These are phyloP conservation scores for Trissonchulus latispiculum DNA, from an alignment of 2,888 invertebrate species.

Conservation along the genomic window DNA sequence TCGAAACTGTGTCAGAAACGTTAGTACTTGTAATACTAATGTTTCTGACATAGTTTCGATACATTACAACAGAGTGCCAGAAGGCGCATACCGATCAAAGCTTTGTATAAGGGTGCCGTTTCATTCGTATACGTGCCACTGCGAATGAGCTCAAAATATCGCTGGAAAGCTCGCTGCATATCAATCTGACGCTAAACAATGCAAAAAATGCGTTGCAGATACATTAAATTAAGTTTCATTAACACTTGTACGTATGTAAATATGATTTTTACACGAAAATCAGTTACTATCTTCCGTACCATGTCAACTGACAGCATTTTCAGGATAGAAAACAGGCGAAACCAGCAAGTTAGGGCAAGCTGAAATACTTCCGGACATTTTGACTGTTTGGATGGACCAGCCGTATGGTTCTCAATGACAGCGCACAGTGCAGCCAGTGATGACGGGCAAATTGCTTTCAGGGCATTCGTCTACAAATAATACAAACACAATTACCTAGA, in stretches of 20 bases:
- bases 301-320: neutral
- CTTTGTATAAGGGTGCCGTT: neutral
- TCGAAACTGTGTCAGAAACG: too few relatives aligned
- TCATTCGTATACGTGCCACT: neutral
- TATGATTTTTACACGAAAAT: too few relatives aligned
- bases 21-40: too few relatives aligned
- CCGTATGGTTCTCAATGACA: neutral
- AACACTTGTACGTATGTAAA: too few relatives aligned
- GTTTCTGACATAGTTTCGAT: too few relatives aligned
- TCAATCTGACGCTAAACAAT: constrained; percentile 35
- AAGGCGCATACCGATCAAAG: neutral
- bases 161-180: neutral
- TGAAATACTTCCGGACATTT: neutral
- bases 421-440: constrained; percentile 52
- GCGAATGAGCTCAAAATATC: constrained; percentile 5
- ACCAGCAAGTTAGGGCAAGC: neutral
- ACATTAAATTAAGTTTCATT: too few relatives aligned
- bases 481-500: too few relatives aligned
- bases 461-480: constrained; percentile 53
- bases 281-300: too few relatives aligned
- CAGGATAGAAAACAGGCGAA: neutral
- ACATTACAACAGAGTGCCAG: too few relatives aligned
- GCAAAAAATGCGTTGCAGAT: too few relatives aligned
- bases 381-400: neutral
- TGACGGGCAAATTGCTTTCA: constrained; percentile 56